Conservation (phyloP, 2,113 vertebrate species). For the Shinisaurus crocodilurus region DNA sequence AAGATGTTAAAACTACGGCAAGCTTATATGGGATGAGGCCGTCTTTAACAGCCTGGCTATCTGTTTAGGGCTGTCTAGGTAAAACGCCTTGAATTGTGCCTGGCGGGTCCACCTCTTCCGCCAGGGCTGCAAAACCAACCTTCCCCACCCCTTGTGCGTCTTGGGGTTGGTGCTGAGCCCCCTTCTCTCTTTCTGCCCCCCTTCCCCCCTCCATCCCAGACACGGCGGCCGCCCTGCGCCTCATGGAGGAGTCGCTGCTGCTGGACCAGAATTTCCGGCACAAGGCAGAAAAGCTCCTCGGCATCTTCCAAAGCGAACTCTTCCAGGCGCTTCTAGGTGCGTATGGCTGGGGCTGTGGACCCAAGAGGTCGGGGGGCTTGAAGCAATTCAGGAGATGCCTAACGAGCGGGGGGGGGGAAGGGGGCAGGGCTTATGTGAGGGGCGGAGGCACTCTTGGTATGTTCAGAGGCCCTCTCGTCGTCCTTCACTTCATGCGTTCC, state of each 20-base stretch:
- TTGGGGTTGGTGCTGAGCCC: no score
- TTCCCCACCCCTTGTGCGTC: neutral
- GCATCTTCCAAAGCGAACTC: conserved; percentile 13
- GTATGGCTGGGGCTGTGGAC: neutral
- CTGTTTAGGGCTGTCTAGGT: no score
- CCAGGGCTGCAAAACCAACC: neutral
- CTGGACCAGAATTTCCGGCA: conserved; percentile 24
- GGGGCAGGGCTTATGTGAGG: neutral
- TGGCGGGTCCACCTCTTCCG: neutral
- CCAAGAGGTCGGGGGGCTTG: no score
- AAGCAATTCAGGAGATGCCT: no score
- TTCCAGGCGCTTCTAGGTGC: conserved; percentile 10
- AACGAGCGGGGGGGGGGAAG: neutral
- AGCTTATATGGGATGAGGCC: no score
- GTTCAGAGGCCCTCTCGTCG: neutral
- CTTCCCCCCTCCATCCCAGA: neutral
- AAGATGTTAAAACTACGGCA: no score
- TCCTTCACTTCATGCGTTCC: no score
- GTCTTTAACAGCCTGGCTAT: no score
- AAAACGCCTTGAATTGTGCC: neutral
- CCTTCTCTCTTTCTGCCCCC: no score
- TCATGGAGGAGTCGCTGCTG: conserved; percentile 2
- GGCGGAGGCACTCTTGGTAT: neutral
- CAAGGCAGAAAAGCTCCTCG: conserved; percentile 8
- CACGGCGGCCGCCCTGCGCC: neutral